Conservation (phyloP, 2,797 vertebrate species). For the Mormyrops attenuatus region DNA sequence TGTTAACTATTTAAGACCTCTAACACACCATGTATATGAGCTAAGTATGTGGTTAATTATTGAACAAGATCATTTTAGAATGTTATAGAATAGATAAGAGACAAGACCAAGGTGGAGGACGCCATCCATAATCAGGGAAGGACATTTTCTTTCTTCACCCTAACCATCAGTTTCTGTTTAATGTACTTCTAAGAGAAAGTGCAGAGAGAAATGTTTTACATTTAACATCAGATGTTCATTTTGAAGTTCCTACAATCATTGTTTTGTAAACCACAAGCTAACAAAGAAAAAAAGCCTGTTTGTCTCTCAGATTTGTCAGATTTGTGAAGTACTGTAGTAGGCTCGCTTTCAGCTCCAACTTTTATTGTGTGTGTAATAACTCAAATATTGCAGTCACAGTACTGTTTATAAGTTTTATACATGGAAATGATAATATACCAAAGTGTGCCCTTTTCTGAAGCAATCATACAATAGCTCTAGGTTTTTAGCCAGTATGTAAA, state of each 20-base stretch:
- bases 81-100: neutral
- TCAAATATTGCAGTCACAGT: neutral
- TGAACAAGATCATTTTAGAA: neutral
- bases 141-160: neutral
- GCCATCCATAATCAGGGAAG: neutral
- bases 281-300: neutral
- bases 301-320: neutral
- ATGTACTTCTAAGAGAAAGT: neutral
- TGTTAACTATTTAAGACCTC: neutral
- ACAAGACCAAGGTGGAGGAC: neutral
- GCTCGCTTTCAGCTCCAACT: neutral
- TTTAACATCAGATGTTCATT: neutral
- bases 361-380: neutral
- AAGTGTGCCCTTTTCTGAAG: neutral
- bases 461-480: neutral
- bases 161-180: neutral
- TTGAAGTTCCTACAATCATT: neutral
- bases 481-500: neutral
- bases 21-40: neutral
- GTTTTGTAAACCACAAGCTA: neutral
- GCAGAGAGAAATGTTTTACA: neutral
- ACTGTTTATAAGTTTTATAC: neutral
- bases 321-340: neutral
- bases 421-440: neutral
- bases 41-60: neutral